Evolutionary conservation across 2,113 vertebrate genomes (phyloP).

Genomic region (Actenoides hombroni): DNA sequence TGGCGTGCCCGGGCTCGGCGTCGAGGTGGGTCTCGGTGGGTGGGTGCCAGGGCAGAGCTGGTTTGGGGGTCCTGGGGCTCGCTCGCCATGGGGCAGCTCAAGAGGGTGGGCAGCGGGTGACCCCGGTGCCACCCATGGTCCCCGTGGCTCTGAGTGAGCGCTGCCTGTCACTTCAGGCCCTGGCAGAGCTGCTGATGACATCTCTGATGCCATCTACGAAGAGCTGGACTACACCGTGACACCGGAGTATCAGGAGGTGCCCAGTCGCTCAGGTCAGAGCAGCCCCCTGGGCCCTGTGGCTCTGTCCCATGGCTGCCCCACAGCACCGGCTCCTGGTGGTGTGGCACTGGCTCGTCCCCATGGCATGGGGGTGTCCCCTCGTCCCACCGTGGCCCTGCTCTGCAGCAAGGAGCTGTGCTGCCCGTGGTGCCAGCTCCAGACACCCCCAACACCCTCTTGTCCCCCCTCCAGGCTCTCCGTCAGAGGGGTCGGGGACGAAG

Average conservation of each 20-base stretch:
- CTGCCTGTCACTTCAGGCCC: neutral
- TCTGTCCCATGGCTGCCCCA: rapidly evolving
- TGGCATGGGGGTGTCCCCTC: rapidly evolving
- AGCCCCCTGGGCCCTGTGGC: neutral
- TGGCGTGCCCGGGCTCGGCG: neutral
- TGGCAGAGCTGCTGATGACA: rapidly evolving
- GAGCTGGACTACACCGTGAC: neutral
- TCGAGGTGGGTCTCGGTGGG: neutral
- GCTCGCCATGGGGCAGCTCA: rapidly evolving
- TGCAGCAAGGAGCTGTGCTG: neutral
- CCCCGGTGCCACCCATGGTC: rapidly evolving
- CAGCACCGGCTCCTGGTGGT: rapidly evolving
- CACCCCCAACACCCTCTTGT: rapidly evolving
- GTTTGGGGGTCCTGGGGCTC: neutral
- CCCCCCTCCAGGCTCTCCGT: neutral
- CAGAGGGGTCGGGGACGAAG: rapidly evolving
- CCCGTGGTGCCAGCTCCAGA: rapidly evolving
- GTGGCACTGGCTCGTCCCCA: rapidly evolving
- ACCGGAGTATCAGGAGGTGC: neutral
- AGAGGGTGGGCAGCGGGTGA: neutral
- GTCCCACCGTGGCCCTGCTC: neutral
- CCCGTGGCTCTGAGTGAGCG: rapidly evolving
- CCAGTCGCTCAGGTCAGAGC: neutral
- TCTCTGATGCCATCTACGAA: neutral
- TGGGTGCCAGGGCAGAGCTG: rapidly evolving